A percentile compares a stretch with the other conserved stretches of the same genome.
Evolutionary conservation across 2,797 vertebrate species (phyloP).

Genomic region (Peromyscus aztecus): DNA sequence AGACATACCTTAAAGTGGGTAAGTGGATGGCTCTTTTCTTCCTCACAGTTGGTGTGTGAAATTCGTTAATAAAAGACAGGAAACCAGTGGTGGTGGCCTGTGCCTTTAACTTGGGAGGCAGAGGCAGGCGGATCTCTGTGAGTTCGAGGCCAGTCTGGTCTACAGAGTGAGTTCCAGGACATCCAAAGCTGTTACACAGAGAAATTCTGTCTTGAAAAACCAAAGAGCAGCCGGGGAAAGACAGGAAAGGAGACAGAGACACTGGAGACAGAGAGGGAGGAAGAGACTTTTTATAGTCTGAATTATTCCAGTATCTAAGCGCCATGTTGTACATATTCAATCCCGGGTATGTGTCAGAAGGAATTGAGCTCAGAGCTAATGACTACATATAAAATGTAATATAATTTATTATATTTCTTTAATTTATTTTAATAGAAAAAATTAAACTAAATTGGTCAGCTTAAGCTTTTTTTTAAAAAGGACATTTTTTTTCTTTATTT

Average conservation of each 20-base stretch:
- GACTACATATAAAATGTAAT: neutral
- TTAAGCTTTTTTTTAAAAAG: neutral
- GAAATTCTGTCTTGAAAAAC: neutral
- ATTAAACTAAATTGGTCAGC: neutral
- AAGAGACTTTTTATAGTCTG: neutral
- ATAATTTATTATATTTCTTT: neutral
- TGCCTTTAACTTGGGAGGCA: neutral
- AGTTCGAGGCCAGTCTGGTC: neutral
- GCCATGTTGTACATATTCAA: neutral
- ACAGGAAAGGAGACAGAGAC: neutral
- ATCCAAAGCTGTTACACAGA: neutral
- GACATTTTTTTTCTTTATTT: neutral
- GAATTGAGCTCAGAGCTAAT: conserved; percentile 1
- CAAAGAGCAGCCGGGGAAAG: neutral
- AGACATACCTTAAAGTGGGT: neutral
- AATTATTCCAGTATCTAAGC: neutral
- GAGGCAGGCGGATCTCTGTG: neutral
- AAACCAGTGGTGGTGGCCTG: neutral
- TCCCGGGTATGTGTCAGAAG: neutral
- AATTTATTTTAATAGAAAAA: neutral
- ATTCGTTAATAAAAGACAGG: neutral
- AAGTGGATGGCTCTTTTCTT: neutral
- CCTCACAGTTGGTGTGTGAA: neutral
- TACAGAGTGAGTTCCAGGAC: neutral
- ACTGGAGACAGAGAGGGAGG: neutral